Base-by-base conservation (phyloP, 2,888 invertebrate genomes). In the Drosophila greeni region DNA sequence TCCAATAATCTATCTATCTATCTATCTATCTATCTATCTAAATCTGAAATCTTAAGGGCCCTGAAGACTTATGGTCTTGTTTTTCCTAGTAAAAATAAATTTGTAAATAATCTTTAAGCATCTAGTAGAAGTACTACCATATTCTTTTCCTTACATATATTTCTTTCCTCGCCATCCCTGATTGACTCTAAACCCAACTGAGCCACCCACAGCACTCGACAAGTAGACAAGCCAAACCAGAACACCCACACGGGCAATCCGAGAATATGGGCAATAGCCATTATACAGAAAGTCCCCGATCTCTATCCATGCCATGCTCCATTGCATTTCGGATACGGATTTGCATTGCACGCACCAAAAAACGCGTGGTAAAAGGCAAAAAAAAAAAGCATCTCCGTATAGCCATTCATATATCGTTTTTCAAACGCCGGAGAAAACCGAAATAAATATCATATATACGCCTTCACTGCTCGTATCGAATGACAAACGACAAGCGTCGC, bases 311-410 rank as follows among this genome's bases (percentile, higher is more conserved):
- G 56, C 56, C 62, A 74, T 36, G 84, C 72, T 73, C 49, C 73
- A 84, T 78, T 81, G 80, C 72, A 80, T 76, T 84, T 82, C 69
- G 67, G 73, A 68, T 75, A 74, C 84, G 80, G 74, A 82, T 84
- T 81, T 81, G 75, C 75, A 73, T 75, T 81, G 81, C 84, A 81
- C 80, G 80, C 85, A 81, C 78, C 79, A 80, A 64, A 82, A 73
- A 78, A 72, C 77, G 79, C 79, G 76, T 72, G 72, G 74, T 81
- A 62, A 51, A 36, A 39, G 34, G 24, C 24, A n/a, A 53, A 23
- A 26, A 11, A n/a, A 53, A 23, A 26, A 11, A 26, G 14, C 36
- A 40, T 42, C 18, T 39, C 45, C 62, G 23, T 57, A 9, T 47
- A 53, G 53, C 45, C 40, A 40, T 40, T 40, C 55, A 66, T 65